These are phyloP conservation scores for Anhinga rufa DNA, from an alignment of 2,113 vertebrate genomes.

Conservation along the genomic window DNA sequence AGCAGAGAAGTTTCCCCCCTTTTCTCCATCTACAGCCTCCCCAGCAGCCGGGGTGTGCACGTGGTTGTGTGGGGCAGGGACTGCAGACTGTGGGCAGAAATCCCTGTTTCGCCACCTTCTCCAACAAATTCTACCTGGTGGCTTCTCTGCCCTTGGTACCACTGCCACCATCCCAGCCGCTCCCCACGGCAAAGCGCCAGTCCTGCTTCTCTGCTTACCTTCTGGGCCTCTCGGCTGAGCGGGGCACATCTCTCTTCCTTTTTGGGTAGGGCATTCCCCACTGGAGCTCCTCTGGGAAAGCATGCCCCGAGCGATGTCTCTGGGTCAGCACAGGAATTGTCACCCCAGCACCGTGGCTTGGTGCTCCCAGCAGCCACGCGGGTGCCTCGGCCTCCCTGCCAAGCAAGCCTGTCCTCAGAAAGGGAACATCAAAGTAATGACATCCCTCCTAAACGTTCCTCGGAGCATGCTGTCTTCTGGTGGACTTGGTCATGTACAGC, in stretches of 20 bases:
- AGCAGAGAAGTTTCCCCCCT: not conserved
- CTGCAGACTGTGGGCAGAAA: not conserved
- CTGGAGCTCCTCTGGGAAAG: not conserved
- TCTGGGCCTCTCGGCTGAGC: fast-evolving
- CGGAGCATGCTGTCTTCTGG: not conserved
- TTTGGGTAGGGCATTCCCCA: not conserved
- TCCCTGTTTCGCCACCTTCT: not conserved
- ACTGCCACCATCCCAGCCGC: not conserved
- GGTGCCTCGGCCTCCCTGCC: not conserved
- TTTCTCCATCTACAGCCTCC: not conserved
- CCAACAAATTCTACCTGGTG: not conserved
- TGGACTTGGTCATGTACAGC: not conserved
- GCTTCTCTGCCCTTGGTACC: not conserved
- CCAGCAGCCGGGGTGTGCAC: fast-evolving
- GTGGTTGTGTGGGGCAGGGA: fast-evolving
- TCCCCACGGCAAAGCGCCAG: not conserved
- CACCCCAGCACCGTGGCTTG: not conserved
- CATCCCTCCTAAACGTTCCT: not conserved
- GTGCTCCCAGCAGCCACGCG: not conserved
- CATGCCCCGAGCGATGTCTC: fast-evolving
- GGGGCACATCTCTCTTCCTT: fast-evolving
- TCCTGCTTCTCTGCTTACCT: not conserved
- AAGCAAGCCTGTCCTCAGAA: not conserved
- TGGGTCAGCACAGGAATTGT: not conserved
- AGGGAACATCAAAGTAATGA: not conserved